A percentile compares a stretch with the other conserved stretches of the same genome.
Conservation (phyloP, 2,888 invertebrate genomes). For the Taphrorychus bicolor region DNA sequence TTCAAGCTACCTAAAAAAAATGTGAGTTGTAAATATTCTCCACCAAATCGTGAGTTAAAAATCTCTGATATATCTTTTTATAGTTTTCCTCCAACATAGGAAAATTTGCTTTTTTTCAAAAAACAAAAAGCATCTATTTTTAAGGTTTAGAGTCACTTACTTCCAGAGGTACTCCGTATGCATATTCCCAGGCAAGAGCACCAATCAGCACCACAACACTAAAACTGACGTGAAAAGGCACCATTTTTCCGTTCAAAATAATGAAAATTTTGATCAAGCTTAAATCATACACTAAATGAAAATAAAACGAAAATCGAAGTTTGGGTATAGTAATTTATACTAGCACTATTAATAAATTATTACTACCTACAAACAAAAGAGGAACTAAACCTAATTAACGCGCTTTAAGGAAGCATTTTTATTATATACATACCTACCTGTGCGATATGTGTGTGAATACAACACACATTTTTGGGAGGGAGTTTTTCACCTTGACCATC, state of each 20-base stretch:
- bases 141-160: not conserved
- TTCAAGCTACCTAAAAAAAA: no score
- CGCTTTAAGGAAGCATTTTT: slow-evolving; percentile 44
- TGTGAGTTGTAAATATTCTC: no score
- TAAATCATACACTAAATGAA: no score
- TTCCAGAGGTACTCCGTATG: not conserved
- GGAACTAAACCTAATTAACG: slow-evolving; percentile 25
- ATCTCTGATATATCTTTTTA: no score
- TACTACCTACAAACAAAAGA: not conserved
- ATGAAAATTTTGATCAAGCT: no score
- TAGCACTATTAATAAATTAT: no score
- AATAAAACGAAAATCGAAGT: no score
- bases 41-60: no score
- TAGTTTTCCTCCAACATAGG: no score
- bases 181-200: not conserved
- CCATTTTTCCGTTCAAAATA: not conserved
- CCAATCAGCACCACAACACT: not conserved
- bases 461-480: slow-evolving; percentile 47
- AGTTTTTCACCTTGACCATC: slow-evolving; percentile 53
- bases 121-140: not conserved
- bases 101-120: no score
- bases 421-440: slow-evolving; percentile 47
- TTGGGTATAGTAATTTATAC: no score
- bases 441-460: slow-evolving; percentile 35
- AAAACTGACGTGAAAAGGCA: not conserved